Percentiles rank a stretch among this genome's conserved stretches.
Conservation (phyloP, 2,113 vertebrate species). For the Hippocampus barbouri region DNA sequence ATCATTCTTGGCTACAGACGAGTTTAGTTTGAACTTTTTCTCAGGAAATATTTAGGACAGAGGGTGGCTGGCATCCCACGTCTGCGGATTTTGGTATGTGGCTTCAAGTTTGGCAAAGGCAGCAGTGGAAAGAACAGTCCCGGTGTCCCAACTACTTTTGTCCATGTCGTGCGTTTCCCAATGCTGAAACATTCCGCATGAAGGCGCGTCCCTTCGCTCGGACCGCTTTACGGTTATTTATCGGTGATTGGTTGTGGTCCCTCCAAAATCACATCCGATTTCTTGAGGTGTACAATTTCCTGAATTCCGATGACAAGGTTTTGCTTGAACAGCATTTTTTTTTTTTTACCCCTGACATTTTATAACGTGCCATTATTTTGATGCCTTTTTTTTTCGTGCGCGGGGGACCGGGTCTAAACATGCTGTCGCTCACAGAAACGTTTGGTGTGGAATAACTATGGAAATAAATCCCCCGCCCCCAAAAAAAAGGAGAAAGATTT, state of each 20-base stretch:
- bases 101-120: neutral
- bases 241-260: constrained; percentile 1
- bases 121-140: neutral
- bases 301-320: constrained; percentile 29
- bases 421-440: constrained; percentile 29
- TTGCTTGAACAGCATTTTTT: constrained; percentile 24
- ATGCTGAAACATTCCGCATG: neutral
- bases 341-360: constrained; percentile 27
- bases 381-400: constrained; percentile 14
- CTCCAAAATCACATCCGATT: constrained; percentile 29
- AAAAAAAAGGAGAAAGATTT: constrained; percentile 11
- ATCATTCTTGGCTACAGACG: neutral
- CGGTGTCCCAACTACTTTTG: neutral
- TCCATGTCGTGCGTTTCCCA: neutral
- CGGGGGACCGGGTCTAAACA: constrained; percentile 31
- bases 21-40: neutral
- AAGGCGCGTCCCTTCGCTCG: neutral
- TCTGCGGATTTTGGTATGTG: neutral
- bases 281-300: constrained; percentile 16
- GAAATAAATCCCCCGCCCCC: neutral
- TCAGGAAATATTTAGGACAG: neutral
- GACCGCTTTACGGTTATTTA: constrained; percentile 15
- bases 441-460: constrained; percentile 17
- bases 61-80: neutral
- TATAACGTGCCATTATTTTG: constrained; percentile 28